Conservation (phyloP, 2,113 vertebrate genomes). For the Micromys minutus region DNA sequence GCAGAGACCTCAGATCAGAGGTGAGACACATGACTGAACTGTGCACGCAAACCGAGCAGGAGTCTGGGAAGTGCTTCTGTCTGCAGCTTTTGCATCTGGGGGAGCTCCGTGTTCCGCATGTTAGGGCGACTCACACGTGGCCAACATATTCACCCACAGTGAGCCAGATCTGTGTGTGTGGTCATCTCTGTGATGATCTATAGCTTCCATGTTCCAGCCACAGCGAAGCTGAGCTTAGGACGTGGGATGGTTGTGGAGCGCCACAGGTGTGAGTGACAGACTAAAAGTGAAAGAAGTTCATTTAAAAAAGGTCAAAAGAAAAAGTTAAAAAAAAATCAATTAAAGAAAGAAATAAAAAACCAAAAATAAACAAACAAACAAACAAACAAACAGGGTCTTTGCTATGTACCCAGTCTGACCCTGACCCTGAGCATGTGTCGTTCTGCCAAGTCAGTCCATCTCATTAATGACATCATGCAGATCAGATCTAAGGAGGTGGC, state of each 20-base stretch:
- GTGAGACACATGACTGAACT: not conserved
- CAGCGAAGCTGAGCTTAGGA: not conserved
- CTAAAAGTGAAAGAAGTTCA: not conserved
- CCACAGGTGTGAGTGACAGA: not conserved
- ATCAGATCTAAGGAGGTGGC: not conserved
- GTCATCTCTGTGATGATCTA: not conserved
- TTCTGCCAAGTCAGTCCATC: not conserved
- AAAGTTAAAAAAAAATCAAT: too few species aligned
- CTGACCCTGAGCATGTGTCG: not conserved
- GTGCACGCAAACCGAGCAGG: not conserved
- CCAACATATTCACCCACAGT: not conserved
- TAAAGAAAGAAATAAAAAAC: too few species aligned
- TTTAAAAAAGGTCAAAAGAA: not conserved
- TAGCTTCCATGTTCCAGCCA: not conserved
- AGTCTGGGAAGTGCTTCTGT: not conserved
- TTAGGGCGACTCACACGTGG: not conserved
- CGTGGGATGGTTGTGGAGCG: not conserved
- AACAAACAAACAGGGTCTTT: not conserved
- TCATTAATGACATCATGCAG: not conserved
- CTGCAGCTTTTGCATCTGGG: conserved; percentile 21
- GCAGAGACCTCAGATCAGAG: not conserved
- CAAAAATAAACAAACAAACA: too few species aligned
- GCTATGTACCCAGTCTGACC: not conserved
- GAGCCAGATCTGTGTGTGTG: not conserved
- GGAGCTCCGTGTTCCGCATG: not conserved